Evolutionary conservation across 2,888 invertebrate species (phyloP).

Genomic region (Limenitis camilla): DNA sequence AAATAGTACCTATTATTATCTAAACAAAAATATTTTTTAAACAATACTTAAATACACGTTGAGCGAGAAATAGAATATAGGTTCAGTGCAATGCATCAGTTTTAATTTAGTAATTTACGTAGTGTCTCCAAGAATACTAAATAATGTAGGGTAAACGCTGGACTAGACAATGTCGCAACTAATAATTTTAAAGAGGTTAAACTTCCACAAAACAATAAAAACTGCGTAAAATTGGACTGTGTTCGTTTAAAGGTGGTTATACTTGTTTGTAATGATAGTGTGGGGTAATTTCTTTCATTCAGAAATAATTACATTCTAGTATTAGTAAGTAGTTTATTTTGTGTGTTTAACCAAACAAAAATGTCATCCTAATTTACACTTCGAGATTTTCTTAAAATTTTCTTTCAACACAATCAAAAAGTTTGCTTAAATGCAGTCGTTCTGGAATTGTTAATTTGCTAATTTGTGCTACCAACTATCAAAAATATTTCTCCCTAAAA

Average conservation of each 20-base stretch:
- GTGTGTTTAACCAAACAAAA: too few species aligned
- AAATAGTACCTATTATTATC: constrained; percentile 1
- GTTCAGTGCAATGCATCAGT: constrained; percentile 9
- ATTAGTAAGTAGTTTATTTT: too few species aligned
- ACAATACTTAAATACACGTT: constrained; percentile 9
- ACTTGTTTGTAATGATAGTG: constrained; percentile 28
- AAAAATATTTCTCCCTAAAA: too few species aligned
- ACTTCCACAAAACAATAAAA: constrained; percentile 11
- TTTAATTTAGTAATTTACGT: constrained; percentile 34
- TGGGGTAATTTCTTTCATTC: constrained; percentile 23
- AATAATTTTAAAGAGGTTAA: constrained; percentile 26
- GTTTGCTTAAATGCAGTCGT: too few species aligned
- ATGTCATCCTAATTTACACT: too few species aligned
- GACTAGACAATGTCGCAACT: constrained; percentile 10
- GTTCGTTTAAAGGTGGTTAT: constrained; percentile 23
- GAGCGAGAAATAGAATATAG: constrained; percentile 11
- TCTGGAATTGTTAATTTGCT: too few species aligned
- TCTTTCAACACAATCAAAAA: too few species aligned
- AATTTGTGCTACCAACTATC: too few species aligned
- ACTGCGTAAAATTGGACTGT: constrained; percentile 26
- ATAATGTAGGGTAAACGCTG: not conserved
- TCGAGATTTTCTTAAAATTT: too few species aligned
- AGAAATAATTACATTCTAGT: too few species aligned
- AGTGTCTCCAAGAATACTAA: constrained; percentile 16
- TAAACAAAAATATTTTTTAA: constrained; percentile 9